A percentile compares a stretch with the other conserved stretches of the same genome.
Evolutionary conservation across 2,113 vertebrate species (phyloP).

Genomic region (human (Homo sapiens)): DNA sequence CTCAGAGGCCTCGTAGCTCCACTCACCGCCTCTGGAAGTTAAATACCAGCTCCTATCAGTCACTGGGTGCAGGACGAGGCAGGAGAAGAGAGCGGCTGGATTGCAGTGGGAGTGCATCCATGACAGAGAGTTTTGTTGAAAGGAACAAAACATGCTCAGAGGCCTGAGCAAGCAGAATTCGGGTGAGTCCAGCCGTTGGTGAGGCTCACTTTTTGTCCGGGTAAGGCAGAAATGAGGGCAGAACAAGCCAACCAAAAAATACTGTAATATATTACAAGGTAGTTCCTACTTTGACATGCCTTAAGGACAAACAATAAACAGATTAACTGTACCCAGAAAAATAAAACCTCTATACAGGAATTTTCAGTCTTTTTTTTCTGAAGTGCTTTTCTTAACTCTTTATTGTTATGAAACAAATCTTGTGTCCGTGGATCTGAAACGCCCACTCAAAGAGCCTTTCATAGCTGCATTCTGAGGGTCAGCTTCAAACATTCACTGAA

Average conservation of each 20-base stretch:
- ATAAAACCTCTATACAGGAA: background rate
- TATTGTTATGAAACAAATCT: conserved; percentile 35
- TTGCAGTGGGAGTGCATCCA: conserved; percentile 62
- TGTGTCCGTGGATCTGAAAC: background rate
- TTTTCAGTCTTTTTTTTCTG: background rate
- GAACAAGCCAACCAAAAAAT: background rate
- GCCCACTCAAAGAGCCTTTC: conserved; percentile 58
- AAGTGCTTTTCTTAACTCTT: conserved; percentile 39
- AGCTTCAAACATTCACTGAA: conserved; percentile 55
- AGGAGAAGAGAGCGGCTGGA: background rate
- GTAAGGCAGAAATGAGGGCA: conserved; percentile 52
- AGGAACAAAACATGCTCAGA: conserved; percentile 68
- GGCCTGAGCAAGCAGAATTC: conserved; percentile 71
- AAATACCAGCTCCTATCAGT: conserved; percentile 19
- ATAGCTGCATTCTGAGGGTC: conserved; percentile 59
- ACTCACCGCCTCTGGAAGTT: background rate
- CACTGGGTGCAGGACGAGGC: background rate
- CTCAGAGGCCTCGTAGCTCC: background rate
- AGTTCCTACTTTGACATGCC: background rate
- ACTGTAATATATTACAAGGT: background rate
- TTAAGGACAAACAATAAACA: conserved; percentile 25
- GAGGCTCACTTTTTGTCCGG: conserved; percentile 11
- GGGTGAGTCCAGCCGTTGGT: background rate
- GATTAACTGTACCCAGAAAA: background rate
- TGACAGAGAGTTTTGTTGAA: conserved; percentile 71